Base-by-base conservation (phyloP, 2,888 invertebrate genomes). In the Eubasilissa splendida region DNA sequence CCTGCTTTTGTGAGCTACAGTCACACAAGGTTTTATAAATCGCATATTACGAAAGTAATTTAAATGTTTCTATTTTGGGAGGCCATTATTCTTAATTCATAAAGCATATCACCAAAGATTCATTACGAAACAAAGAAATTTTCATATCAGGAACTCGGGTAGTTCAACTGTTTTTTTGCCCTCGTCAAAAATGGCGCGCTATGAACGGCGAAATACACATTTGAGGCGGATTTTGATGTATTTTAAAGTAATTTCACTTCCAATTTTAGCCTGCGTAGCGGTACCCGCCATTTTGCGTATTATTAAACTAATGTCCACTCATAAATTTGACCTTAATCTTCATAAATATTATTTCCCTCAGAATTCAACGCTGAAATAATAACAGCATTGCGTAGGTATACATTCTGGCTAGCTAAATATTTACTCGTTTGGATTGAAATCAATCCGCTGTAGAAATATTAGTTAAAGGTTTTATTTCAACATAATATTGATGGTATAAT, bases 241-340 rank as follows among this genome's bases (percentile, higher is more conserved):
- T 73, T 73, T 73, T 73, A 50, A 56, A 73, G 56, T 58, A 73
- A 73, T 73, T 73, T 73, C n/a, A 11, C 71, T 33, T 73, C 56
- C 56, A 73, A 58, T 56, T 70, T 73, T 73, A 73, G 71, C 71
- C 9, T 12, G 42, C 71, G 71, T 7, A 31, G 56, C 71, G 11
- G 56, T 10, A 4, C 42, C 56, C 2, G 58, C 71, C 56, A 12
- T 73, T 33, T 42, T 65, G 65, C 33, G 65, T 65, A 33, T 65
- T 65, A 65, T 65, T 65, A 65, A 65, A 65, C 71, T 73, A 73
- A 73, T 73, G 71, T 73, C 56, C 71, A 56, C 71, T 56, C 71
- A 56, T 73, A 73, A 73, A 73, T 73, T 12, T 31, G 58, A 58
- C 71, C 22, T 68, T 73, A 73, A 73, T 58, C 71, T 56, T 42